Percentiles rank a stretch among this genome's conserved stretches.
Conservation (phyloP, 2,888 invertebrate species). For the Nemotelus nigrinus region DNA sequence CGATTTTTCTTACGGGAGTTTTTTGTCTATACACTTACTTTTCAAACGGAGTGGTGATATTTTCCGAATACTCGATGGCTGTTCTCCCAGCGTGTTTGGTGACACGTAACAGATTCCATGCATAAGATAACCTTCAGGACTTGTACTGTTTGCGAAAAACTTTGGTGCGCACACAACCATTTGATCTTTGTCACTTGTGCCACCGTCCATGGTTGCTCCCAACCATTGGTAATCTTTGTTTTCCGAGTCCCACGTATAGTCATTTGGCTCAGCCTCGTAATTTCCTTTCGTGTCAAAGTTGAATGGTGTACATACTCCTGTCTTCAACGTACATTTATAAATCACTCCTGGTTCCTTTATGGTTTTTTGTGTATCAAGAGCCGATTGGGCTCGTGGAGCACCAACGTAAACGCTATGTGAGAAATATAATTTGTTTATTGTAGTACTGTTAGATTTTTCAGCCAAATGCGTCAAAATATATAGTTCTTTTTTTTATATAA, state of each 20-base stretch:
- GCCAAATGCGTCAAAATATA: too few relatives aligned
- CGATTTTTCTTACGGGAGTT: too few relatives aligned
- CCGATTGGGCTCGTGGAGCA: slow-evolving; percentile 68
- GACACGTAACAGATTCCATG: slow-evolving; percentile 65
- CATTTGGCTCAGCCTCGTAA: slow-evolving; percentile 55
- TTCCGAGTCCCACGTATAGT: slow-evolving; percentile 61
- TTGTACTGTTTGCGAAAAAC: slow-evolving; percentile 56
- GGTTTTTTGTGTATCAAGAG: slow-evolving; percentile 59
- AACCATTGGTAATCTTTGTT: slow-evolving; percentile 66
- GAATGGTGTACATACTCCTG: slow-evolving; percentile 60
- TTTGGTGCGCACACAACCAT: slow-evolving; percentile 65
- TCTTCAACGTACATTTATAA: slow-evolving; percentile 64
- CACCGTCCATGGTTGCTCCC: slow-evolving; percentile 67
- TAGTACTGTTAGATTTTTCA: too few relatives aligned
- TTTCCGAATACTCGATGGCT: slow-evolving; percentile 57
- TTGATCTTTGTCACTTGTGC: slow-evolving; percentile 62
- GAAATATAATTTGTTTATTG: neutral
- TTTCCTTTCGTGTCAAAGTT: slow-evolving; percentile 63
- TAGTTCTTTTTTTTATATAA: too few relatives aligned
- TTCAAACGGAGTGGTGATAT: slow-evolving; percentile 62
- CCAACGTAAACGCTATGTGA: slow-evolving; percentile 66
- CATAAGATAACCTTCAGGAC: slow-evolving; percentile 58
- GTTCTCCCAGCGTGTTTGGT: slow-evolving; percentile 58
- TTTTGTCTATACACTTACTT: slow-evolving; percentile 45
- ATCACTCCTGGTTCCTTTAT: slow-evolving; percentile 67